Evolutionary conservation across 2,797 vertebrate species (phyloP), one percentile per base, ranked within the genome.

Genomic region (Lithobates sylvaticus): DNA sequence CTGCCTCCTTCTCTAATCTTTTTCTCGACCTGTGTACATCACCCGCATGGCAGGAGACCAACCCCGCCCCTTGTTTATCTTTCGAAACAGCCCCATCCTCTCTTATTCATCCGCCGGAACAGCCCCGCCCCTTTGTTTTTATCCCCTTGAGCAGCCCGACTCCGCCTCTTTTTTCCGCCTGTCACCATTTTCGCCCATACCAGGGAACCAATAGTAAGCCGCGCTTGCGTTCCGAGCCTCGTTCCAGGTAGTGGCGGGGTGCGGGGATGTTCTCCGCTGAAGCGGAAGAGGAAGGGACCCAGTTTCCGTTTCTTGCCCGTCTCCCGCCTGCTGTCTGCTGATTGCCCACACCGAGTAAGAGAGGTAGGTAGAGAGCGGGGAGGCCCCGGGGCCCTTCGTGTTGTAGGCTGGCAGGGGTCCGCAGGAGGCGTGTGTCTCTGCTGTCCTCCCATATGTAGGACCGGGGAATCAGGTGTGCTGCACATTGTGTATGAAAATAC

Each of bases 251-350:
- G 77, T 72, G 67, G 75, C 10, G 23, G 23, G 8, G 47, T 7
- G 23, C 5, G 29, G 27, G 36, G 5, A 10, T 39, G 34, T 29
- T 26, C 10, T 3, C 32, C 27, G 23, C 47, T 44, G 58, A 12
- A 67, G 39, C 83, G 83, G 83, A 85, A 85, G 39, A 47, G 50
- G 76, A 64, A 79, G 39, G 47, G 15, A 23, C 10, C 42, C 15
- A 1, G 69, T 47, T 78, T 79, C 76, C 76, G 76, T n/a, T 85
- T 85, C 83, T 76, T 85, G 83, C 13, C 9, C 29, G 76, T 10
- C 83, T 78, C 68, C 83, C 76, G 83, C 83, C 76, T 44, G 83
- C 29, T 2, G 23, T 32, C 47, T 10, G n/a, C 16, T 78, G 34
- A 29, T 42, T 74, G 13, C 16, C 29, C 26, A 67, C 5, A 27